These are phyloP conservation scores for Campoplex nolae DNA, from an alignment of 2,888 invertebrate genomes.

Conservation along the genomic window DNA sequence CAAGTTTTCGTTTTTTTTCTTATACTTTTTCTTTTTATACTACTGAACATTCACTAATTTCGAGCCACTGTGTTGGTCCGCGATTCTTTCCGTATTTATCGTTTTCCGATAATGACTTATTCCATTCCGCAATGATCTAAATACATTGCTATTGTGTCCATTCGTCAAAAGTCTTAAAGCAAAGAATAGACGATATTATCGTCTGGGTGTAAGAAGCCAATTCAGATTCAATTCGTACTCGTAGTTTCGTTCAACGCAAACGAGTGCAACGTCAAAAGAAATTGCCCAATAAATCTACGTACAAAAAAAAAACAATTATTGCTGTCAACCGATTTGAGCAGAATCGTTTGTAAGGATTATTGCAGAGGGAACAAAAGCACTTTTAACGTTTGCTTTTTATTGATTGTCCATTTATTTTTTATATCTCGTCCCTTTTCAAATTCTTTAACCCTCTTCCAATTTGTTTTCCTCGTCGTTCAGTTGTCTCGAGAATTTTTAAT, in stretches of 20 bases:
- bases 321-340: not conserved
- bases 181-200: not conserved
- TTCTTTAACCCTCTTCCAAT: not conserved
- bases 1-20: not conserved
- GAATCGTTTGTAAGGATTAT: not conserved
- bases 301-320: not conserved
- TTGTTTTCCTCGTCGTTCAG: conserved; percentile 6
- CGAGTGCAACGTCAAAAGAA: not conserved
- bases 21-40: not conserved
- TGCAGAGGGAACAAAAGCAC: not conserved
- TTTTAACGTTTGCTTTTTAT: conserved; percentile 14
- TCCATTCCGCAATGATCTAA: not conserved
- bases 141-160: not conserved
- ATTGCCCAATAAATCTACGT: not conserved
- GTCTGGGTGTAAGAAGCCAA: too few relatives aligned
- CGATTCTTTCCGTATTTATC: conserved; percentile 4
- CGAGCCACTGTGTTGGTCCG: too few relatives aligned
- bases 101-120: conserved; percentile 26
- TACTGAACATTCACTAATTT: conserved; percentile 27
- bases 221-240: too few relatives aligned
- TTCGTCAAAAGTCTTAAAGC: not conserved
- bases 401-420: not conserved
- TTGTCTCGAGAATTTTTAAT: conserved; percentile 36
- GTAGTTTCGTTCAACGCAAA: too few relatives aligned
- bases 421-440: not conserved